Evolutionary conservation across 2,797 vertebrate genomes (phyloP), one percentile per base, ranked within the genome.

Genomic region (Pangasius mekongensis): DNA sequence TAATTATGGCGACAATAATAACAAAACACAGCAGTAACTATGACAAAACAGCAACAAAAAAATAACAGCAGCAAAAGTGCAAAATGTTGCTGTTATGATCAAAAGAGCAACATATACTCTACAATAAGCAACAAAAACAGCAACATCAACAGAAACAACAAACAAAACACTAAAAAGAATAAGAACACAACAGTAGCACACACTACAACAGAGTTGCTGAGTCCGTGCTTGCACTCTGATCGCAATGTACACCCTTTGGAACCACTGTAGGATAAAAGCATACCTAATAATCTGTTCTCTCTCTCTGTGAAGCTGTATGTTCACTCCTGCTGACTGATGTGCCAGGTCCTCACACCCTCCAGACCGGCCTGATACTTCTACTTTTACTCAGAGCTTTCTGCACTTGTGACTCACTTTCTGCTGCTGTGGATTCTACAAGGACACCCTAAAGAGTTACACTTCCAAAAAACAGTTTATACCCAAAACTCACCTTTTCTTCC

Each of bases 231-330:
- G 77, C 49, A 36, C 52, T 33, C 52, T 39, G 54, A 58, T 60
- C 54, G 0, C 20, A 80, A 0, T 36, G 54, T 60, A 81, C 54
- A 81, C 78, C 33, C 9, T 14, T 58, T 39, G 39, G 20, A 60
- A 81, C 78, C 78, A 58, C 54, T 30, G 47, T 20, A 77, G 74
- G 74, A 77, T 77, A 22, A 81, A 24, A 81, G 11, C 30, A 58
- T 81, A 56, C 54, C 77, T 39, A 60, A 81, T 81, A 36, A 13
- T 20, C n/a, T 33, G n/a, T 24, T 80, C 76, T 78, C 73, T 52
- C 7, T 77, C 47, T 52, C 47, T n/a, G 1, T 39, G 20, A 22
- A 24, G 20, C 69, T 43, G 36, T 39, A 49, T 30, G 73, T 52
- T 27, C 74, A 30, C 20, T 49, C 1, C 18, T 80, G 18, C 58